phyloP scores from a whole-genome alignment of 2,113 vertebrate genomes.

The Melanocharis versteri region DNA sequence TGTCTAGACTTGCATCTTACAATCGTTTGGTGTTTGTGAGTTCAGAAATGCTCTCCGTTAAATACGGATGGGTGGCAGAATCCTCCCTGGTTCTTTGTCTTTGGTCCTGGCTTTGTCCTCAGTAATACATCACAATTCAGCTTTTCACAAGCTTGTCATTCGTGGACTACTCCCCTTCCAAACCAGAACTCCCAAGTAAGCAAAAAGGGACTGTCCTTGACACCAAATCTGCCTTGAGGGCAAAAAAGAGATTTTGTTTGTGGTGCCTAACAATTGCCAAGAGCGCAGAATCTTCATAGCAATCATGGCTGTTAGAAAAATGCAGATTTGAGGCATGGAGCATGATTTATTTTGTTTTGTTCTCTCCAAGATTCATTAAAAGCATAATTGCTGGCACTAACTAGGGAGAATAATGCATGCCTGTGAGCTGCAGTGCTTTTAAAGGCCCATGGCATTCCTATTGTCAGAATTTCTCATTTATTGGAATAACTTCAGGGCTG shows the following conservation, averaged over 20 bases:
- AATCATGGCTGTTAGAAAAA: neutral
- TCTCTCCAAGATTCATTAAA: neutral
- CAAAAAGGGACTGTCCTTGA: neutral
- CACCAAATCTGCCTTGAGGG: neutral
- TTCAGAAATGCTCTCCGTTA: neutral
- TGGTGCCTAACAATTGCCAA: neutral
- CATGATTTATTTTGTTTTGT: neutral
- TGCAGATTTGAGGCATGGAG: neutral
- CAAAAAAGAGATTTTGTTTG: neutral
- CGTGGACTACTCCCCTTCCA: neutral
- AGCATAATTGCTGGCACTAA: neutral
- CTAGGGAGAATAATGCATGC: neutral
- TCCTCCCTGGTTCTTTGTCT: neutral
- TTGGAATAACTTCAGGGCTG: neutral
- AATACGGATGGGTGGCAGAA: neutral
- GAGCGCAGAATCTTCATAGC: neutral
- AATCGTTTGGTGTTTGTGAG: accelerated
- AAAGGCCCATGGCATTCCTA: neutral
- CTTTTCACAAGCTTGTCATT: neutral
- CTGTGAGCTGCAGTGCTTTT: neutral
- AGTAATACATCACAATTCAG: neutral
- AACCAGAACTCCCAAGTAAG: neutral
- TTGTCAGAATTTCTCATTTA: neutral
- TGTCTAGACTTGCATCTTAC: neutral
- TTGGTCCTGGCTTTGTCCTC: neutral